These are phyloP conservation scores for Tigriopus japonicus DNA, from an alignment of 1,140 invertebrate species.

Conservation along the genomic window DNA sequence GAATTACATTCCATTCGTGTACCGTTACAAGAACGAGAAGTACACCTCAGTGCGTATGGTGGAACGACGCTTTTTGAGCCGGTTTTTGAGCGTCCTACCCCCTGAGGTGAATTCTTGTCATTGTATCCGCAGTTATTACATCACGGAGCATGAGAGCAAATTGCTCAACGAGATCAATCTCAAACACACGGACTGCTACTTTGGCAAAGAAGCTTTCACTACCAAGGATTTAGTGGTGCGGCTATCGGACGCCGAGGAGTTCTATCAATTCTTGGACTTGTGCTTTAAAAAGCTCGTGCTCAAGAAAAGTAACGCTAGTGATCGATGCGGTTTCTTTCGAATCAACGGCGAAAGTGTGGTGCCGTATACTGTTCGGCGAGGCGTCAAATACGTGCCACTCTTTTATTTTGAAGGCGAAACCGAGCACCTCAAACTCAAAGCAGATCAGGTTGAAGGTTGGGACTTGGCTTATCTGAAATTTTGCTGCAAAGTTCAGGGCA, in stretches of 20 bases:
- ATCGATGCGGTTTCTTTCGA: slow-evolving; percentile 76
- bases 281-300: slow-evolving; percentile 60
- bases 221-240: slow-evolving; percentile 71
- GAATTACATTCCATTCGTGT: slow-evolving; percentile 67
- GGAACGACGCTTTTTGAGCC: slow-evolving; percentile 64
- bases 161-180: slow-evolving; percentile 81
- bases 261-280: slow-evolving; percentile 71
- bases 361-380: slow-evolving; percentile 65
- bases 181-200: slow-evolving; percentile 74
- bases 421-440: slow-evolving; percentile 63
- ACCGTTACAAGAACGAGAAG: slow-evolving; percentile 47
- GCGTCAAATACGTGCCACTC: slow-evolving; percentile 53
- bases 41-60: slow-evolving; percentile 79
- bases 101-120: slow-evolving; percentile 39
- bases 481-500: slow-evolving; percentile 81
- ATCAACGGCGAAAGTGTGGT: slow-evolving; percentile 86
- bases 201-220: slow-evolving; percentile 70
- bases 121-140: slow-evolving; percentile 77
- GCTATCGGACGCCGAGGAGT: slow-evolving; percentile 63
- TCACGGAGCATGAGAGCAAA: slow-evolving; percentile 69
- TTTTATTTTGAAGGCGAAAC: slow-evolving; percentile 86
- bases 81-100: slow-evolving; percentile 26
- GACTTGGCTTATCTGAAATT: slow-evolving; percentile 78
- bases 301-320: slow-evolving; percentile 31
- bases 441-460: slow-evolving; percentile 62